These are phyloP conservation scores for Isichthys henryi DNA, from an alignment of 2,113 vertebrate species.

Conservation along the genomic window DNA sequence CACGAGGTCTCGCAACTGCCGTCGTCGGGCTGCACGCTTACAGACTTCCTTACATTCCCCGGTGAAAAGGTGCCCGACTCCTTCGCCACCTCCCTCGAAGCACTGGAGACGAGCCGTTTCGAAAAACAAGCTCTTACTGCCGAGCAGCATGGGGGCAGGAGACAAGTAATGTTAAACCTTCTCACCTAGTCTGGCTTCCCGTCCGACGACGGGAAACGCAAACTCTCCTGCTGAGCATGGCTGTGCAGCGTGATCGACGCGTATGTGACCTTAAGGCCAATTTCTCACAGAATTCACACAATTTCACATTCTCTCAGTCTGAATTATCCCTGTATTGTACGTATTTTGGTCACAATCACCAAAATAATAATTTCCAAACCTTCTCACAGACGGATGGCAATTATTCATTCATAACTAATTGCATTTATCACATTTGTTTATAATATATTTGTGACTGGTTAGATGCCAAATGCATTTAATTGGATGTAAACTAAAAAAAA, in stretches of 20 bases:
- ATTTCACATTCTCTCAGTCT: neutral
- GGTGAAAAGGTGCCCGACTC: slow-evolving; percentile 46
- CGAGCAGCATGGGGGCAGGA: slow-evolving; percentile 26
- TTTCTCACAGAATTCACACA: neutral
- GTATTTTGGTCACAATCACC: neutral
- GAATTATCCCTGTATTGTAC: neutral
- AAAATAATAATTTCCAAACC: neutral
- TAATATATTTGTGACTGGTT: neutral
- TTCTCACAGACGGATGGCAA: neutral
- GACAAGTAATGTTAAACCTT: neutral
- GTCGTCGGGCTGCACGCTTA: slow-evolving; percentile 27
- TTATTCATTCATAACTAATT: neutral
- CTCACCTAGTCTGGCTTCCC: neutral
- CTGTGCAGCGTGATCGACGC: neutral
- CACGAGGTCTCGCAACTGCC: slow-evolving; percentile 30
- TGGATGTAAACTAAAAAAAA: neutral
- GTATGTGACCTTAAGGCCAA: neutral
- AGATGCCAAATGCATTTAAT: neutral
- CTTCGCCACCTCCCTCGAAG: slow-evolving; percentile 42
- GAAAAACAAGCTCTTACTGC: slow-evolving; percentile 46
- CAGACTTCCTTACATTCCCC: slow-evolving; percentile 50
- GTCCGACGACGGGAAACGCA: neutral
- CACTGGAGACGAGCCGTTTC: slow-evolving; percentile 46
- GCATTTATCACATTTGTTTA: neutral
- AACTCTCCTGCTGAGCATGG: neutral